Percentiles rank a stretch among this genome's conserved stretches.
These are phyloP conservation scores for Synanthedon myopaeformis DNA, from an alignment of 2,888 invertebrate species.

Conservation along the genomic window DNA sequence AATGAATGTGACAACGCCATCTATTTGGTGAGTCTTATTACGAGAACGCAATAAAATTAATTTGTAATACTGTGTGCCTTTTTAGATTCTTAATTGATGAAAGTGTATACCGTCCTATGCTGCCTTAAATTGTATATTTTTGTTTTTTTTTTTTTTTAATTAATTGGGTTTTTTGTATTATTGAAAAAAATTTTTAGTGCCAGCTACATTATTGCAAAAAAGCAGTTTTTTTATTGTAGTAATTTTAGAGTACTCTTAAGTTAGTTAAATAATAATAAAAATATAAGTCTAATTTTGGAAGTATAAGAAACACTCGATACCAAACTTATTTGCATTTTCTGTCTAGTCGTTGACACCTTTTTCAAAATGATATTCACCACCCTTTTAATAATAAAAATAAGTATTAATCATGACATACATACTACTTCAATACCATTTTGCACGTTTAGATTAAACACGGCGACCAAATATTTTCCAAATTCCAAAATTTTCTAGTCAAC, in stretches of 20 bases:
- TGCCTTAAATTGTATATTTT: conserved; percentile 27
- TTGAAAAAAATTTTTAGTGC: conserved; percentile 53
- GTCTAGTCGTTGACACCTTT: conserved; percentile 27
- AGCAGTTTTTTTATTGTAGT: too few relatives aligned
- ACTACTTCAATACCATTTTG: background rate
- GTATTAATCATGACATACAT: too few relatives aligned
- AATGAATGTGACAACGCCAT: conserved; percentile 35
- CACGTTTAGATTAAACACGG: background rate
- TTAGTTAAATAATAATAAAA: too few relatives aligned
- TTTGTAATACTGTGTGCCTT: conserved; percentile 38
- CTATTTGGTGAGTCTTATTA: conserved; percentile 14
- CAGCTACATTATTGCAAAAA: conserved; percentile 39
- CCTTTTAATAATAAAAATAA: background rate
- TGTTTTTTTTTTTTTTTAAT: conserved; percentile 3
- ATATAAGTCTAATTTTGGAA: background rate
- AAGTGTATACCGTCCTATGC: conserved; percentile 54
- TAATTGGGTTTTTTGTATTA: conserved; percentile 37
- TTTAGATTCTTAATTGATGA: conserved; percentile 35
- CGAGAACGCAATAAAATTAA: conserved; percentile 6
- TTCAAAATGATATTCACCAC: background rate
- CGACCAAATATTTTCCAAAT: conserved; percentile 13
- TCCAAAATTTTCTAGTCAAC: conserved; percentile 68
- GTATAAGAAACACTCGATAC: background rate
- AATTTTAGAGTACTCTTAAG: too few relatives aligned
- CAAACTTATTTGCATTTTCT: conserved; percentile 24